These are phyloP conservation scores for Octodonta nipae DNA, from an alignment of 2,888 invertebrate genomes.

Conservation along the genomic window DNA sequence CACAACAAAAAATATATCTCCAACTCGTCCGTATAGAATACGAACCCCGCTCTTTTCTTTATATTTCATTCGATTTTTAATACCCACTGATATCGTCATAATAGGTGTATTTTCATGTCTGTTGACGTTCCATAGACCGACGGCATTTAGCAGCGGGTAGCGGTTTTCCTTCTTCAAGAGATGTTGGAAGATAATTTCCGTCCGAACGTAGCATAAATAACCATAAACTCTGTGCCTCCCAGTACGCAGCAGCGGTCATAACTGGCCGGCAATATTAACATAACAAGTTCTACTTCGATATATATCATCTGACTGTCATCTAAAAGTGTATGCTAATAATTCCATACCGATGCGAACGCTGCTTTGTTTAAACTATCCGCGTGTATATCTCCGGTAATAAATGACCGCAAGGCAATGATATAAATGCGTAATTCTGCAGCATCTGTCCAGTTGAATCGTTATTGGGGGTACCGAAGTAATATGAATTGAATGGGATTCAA, in stretches of 20 bases:
- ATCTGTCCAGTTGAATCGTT: conserved; percentile 13
- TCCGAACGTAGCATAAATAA: conserved; percentile 33
- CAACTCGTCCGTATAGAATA: too few relatives aligned
- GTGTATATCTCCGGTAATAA: conserved; percentile 24
- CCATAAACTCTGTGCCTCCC: conserved; percentile 30
- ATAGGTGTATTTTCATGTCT: conserved; percentile 14
- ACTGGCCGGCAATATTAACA: conserved; percentile 31
- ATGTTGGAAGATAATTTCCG: conserved; percentile 17
- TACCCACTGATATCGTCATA: conserved; percentile 14
- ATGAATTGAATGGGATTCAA: conserved; percentile 16
- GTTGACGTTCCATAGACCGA: conserved; percentile 8
- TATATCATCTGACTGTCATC: conserved; percentile 38
- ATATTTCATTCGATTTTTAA: conserved; percentile 9
- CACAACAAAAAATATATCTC: too few relatives aligned
- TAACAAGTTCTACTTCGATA: conserved; percentile 36
- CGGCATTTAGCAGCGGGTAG: conserved; percentile 9
- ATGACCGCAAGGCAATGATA: conserved; percentile 24
- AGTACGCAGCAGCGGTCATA: conserved; percentile 28
- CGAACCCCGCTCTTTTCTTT: conserved; percentile 5
- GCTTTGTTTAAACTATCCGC: conserved; percentile 32
- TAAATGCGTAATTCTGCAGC: conserved; percentile 27
- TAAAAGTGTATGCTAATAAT: conserved; percentile 37
- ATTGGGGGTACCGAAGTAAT: conserved; percentile 13
- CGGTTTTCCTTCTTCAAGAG: conserved; percentile 6
- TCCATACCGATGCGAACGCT: conserved; percentile 33